Base-by-base conservation (phyloP, 2,888 invertebrate species). In the Pomacea canaliculata region DNA sequence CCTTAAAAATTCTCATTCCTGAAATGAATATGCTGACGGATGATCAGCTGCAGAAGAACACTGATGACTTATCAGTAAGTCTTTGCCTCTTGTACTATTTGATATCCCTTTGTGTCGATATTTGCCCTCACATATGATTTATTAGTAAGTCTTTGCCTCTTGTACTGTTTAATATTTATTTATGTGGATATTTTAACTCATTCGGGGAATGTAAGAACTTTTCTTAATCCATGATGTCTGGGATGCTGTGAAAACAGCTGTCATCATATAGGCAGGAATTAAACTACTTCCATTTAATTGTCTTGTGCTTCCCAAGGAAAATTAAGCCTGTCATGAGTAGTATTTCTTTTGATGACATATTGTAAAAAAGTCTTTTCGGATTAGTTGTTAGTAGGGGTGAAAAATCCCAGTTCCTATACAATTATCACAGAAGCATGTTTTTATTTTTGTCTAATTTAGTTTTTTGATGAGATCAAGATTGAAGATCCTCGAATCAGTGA, bases 401-500 rank as follows among this genome's bases (percentile, higher is more conserved):
- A 60, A 2, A 60, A 37, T 37, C 37, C 37, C 37, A 37, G 5
- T 37, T 37, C 37, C 37, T 37, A 5, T 37, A 37, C 37, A 3
- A 37, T 5, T 37, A 5, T 5, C 1, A 37, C 37, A 37, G 37
- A 37, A 37, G 37, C 37, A 37, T 37, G 37, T 37, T 37, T 37
- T 37, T 3, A 37, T 18, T 49, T 51, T 59, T 13, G 23, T 16
- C 12, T 71, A 16, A 59, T 51, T 59, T 27, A 90, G 90, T 90
- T 89, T 82, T 91, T 92, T 87, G 98, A 99, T 92, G 95, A 96
- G 91, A 96, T 99, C 83, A 94, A 94, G 83, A 96, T 99, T 76
- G 96, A 96, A 89, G 98, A 99, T 93, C 97, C 97, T 0, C 93
- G 98, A 82, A 96, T 99, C 51, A 94, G 95, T 68, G 97, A 98